Percentiles rank a stretch among this genome's conserved stretches.
These are phyloP conservation scores for Gymnothorax reevesii DNA, from an alignment of 2,797 vertebrate genomes.

Conservation along the genomic window DNA sequence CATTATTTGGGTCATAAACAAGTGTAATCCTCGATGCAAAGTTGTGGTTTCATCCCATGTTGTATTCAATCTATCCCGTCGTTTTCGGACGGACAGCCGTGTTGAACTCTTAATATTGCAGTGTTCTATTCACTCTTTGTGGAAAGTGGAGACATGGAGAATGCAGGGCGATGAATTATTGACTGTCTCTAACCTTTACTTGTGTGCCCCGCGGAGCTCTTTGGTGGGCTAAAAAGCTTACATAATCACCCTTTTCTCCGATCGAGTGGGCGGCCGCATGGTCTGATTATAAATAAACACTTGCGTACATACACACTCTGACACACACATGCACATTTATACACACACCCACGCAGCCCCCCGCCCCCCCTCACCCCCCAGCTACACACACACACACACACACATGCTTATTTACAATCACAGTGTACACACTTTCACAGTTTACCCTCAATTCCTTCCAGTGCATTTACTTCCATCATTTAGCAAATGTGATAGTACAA, in stretches of 20 bases:
- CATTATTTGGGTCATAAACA: background rate
- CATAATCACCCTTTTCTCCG: slow-evolving; percentile 20
- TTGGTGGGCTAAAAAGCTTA: slow-evolving; percentile 23
- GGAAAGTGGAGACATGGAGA: slow-evolving; percentile 1
- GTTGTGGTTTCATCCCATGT: background rate
- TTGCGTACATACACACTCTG: background rate
- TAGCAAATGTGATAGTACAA: no score
- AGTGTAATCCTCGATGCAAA: background rate
- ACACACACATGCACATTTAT: background rate
- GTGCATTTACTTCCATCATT: background rate
- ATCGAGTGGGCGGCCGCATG: background rate
- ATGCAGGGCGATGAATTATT: slow-evolving; percentile 17
- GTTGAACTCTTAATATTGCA: background rate
- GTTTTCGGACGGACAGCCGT: background rate
- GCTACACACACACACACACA: background rate
- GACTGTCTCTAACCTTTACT: slow-evolving; percentile 24
- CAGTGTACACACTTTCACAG: background rate
- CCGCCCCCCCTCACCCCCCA: no score
- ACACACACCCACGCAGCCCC: background rate
- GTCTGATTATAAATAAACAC: background rate
- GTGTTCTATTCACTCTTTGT: background rate
- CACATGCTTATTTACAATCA: background rate
- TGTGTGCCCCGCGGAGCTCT: background rate
- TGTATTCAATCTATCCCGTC: background rate
- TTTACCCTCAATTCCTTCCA: background rate